Percentiles rank a stretch among this genome's conserved stretches.
Conservation (phyloP, 2,113 vertebrate genomes). For the Stigmatopora nigra region DNA sequence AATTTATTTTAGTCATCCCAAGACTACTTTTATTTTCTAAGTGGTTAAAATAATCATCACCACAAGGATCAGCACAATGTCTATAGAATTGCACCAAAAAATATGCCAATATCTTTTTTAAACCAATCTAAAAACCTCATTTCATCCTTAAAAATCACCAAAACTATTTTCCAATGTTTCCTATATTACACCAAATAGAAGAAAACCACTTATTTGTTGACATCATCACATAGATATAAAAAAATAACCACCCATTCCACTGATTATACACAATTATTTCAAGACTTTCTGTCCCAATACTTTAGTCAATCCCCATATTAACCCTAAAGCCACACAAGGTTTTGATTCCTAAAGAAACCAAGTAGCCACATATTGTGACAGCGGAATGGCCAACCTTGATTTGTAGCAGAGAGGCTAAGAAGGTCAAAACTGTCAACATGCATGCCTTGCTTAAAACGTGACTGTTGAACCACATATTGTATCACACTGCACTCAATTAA, state of each 20-base stretch:
- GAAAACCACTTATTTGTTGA: no score
- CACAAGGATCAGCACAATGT: neutral
- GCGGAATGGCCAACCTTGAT: neutral
- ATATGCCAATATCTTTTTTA: neutral
- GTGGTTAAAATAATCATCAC: no score
- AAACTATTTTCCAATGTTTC: slow-evolving; percentile 11
- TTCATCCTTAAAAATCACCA: no score
- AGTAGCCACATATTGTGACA: slow-evolving; percentile 22
- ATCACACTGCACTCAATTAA: slow-evolving; percentile 67
- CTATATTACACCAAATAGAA: neutral
- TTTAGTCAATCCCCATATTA: slow-evolving; percentile 23
- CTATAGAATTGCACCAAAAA: neutral
- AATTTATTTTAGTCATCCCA: no score
- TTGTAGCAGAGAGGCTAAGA: slow-evolving; percentile 28
- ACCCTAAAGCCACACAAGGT: slow-evolving; percentile 31
- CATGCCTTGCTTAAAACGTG: slow-evolving; percentile 56
- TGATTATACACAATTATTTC: no score
- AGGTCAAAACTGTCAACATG: slow-evolving; percentile 44
- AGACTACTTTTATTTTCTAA: no score
- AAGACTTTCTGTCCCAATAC: no score
- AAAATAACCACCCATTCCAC: no score
- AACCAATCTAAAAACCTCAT: no score
- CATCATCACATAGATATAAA: no score
- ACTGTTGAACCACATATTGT: slow-evolving; percentile 59
- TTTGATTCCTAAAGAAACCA: slow-evolving; percentile 30